A percentile compares a stretch with the other conserved stretches of the same genome.
Conservation (phyloP, 1,140 invertebrate genomes). For the Eriosoma lanigerum region DNA sequence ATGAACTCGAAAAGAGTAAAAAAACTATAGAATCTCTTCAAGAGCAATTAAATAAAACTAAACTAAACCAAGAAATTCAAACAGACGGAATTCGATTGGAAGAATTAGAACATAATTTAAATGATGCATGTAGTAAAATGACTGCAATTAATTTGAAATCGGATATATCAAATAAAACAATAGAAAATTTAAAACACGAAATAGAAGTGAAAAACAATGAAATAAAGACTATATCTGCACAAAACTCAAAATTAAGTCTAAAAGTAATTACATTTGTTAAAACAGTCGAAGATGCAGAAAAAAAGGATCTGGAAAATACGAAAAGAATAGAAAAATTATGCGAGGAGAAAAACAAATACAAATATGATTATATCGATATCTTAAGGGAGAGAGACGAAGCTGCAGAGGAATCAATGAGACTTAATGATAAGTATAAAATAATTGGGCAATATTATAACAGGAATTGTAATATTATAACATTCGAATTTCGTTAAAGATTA, state of each 20-base stretch:
- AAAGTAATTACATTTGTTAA: neutral
- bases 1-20: neutral
- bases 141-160: neutral
- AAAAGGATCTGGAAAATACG: neutral
- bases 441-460: neutral
- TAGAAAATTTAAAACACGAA: neutral
- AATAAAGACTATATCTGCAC: neutral
- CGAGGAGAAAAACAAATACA: slow-evolving; percentile 4
- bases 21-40: neutral
- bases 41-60: neutral
- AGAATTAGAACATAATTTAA: neutral
- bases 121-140: neutral
- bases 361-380: neutral
- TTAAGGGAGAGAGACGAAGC: neutral
- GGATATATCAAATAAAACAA: no score
- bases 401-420: neutral
- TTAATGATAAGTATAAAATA: slow-evolving; percentile 1
- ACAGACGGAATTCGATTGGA: neutral
- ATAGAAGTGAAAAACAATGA: neutral
- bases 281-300: neutral
- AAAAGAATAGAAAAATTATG: slow-evolving; percentile 16
- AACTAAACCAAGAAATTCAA: neutral
- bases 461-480: neutral
- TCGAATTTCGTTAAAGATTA: neutral
- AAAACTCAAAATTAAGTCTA: neutral